Evolutionary conservation across 2,113 vertebrate species (phyloP), one percentile per base, ranked within the genome.

Genomic region (Oncorhynchus keta): DNA sequence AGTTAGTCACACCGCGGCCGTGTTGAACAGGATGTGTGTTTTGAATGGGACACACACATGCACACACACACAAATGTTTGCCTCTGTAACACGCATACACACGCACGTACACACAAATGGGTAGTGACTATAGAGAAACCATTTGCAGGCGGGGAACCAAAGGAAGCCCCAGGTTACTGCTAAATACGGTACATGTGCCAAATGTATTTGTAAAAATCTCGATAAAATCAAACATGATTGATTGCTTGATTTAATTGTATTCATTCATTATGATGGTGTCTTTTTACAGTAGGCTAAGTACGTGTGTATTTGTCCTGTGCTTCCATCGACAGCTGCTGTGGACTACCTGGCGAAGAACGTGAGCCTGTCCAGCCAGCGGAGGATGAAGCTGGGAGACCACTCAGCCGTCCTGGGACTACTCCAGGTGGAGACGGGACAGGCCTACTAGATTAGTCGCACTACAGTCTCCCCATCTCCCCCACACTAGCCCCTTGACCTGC

Each of bases 291-390:
- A 55, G 48, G 11, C 51, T 64, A 71, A 75, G 28, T 14, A 12
- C 68, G 32, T 14, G 18, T 78, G 70, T 26, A 20, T 74, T 62
- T 72, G 81, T 73, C 51, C 61, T 78, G 24, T 70, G 30, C 3
- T 13, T 24, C 73, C 24, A 1, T 71, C 30, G 49, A n/a, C 89
- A 97, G 97, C 95, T 22, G 96, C 97, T 7, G 97, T 98, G 71
- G 97, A 99, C 87, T 99, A 98, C 84, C 88, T 99, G 95, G 95
- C 97, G 72, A 99, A 99, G 92, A 99, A 99, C 20, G 97, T 97
- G 73, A 95, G 97, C 84, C 94, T 99, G 86, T 97, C 96, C 82
- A 96, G 95, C 61, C 97, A 98, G 91, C 95, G 97, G 67, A 92
- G 97, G 86, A 96, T 99, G 96, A 99, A 99, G 92, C 94, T 99